Evolutionary conservation across 1,140 invertebrate species (phyloP).

Genomic region (Drosophila aff.): DNA sequence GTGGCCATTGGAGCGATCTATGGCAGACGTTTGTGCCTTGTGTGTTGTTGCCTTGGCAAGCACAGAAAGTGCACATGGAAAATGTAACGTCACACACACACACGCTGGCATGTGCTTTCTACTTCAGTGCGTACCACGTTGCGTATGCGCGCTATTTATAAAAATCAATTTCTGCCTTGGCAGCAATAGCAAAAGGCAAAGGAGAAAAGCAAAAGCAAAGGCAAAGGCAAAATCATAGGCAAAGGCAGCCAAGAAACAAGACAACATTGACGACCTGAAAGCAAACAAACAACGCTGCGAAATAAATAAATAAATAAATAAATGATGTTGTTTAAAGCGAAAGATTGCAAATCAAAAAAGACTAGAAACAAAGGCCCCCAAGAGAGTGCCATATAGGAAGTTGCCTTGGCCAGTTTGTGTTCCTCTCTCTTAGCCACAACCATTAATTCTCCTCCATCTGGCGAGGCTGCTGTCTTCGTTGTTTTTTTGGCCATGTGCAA

Average conservation of each 20-base stretch:
- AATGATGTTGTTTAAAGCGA: conserved; percentile 40
- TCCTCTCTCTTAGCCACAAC: not conserved
- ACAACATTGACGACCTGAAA: conserved; percentile 30
- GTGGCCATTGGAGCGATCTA: conserved; percentile 49
- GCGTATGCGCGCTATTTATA: conserved; percentile 82
- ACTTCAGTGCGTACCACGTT: conserved; percentile 80
- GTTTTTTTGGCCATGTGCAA: conserved; percentile 7
- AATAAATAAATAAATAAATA: conserved; percentile 62
- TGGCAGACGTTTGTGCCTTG: conserved; percentile 6
- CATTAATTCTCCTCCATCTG: conserved; percentile 25
- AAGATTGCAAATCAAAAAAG: conserved; percentile 1
- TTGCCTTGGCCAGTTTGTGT: conserved; percentile 20
- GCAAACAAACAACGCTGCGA: conserved; percentile 37
- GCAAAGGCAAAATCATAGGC: not conserved
- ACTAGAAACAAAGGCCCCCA: not conserved
- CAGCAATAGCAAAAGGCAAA: conserved; percentile 40
- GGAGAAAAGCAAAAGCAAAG: conserved; percentile 15
- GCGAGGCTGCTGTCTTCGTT: not conserved
- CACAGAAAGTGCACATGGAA: conserved; percentile 35
- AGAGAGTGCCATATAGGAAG: conserved; percentile 8
- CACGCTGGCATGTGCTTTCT: conserved; percentile 57
- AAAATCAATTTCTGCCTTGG: conserved; percentile 82
- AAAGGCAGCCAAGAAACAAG: conserved; percentile 13
- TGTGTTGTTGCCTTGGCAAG: conserved; percentile 30
- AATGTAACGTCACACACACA: conserved; percentile 19